phyloP scores from a whole-genome alignment of 30 jellyfish, hydroid and myxozoan species.

The Pelagia noctiluca region DNA sequence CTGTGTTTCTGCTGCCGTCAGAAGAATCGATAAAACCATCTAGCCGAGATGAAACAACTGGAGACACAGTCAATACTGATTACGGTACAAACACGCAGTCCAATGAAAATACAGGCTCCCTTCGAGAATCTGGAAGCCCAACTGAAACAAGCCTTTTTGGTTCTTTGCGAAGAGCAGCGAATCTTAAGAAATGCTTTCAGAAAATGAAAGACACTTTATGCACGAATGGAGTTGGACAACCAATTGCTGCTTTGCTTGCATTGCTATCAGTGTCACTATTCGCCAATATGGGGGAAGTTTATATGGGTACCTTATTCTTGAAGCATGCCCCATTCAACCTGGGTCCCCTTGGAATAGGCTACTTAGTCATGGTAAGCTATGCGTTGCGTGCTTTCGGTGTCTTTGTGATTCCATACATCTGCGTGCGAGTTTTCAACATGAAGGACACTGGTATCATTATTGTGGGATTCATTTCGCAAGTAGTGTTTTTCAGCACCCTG shows the following conservation, averaged over 20 bases:
- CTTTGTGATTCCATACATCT: slow-evolving; percentile 17
- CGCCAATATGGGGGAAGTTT: slow-evolving; percentile 44
- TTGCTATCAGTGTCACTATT: slow-evolving; percentile 34
- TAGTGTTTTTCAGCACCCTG: slow-evolving; percentile 9
- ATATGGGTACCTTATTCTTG: slow-evolving; percentile 45
- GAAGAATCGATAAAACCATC: slow-evolving; percentile 5
- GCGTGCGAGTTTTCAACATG: slow-evolving; percentile 23
- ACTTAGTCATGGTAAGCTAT: slow-evolving; percentile 17
- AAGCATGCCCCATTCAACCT: slow-evolving; percentile 67
- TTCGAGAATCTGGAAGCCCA: too few species aligned
- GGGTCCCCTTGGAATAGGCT: slow-evolving; percentile 36
- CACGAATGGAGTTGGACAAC: slow-evolving; percentile 23
- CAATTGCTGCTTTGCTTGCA: slow-evolving; percentile 15
- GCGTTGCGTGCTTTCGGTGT: slow-evolving; percentile 43
- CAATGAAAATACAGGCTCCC: too few species aligned
- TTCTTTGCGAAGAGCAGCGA: not conserved
- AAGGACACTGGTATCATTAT: slow-evolving; percentile 48
- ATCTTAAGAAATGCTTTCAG: not conserved
- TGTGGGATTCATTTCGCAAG: slow-evolving; percentile 33
- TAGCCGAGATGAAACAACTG: not conserved
- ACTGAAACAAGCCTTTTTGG: too few species aligned
- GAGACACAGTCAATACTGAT: too few species aligned
- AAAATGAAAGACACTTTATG: not conserved
- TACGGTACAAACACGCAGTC: not conserved
- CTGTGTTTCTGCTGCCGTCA: slow-evolving; percentile 45